phyloP scores from a whole-genome alignment of 2,888 invertebrate genomes.

The Hedychridium roseum region DNA sequence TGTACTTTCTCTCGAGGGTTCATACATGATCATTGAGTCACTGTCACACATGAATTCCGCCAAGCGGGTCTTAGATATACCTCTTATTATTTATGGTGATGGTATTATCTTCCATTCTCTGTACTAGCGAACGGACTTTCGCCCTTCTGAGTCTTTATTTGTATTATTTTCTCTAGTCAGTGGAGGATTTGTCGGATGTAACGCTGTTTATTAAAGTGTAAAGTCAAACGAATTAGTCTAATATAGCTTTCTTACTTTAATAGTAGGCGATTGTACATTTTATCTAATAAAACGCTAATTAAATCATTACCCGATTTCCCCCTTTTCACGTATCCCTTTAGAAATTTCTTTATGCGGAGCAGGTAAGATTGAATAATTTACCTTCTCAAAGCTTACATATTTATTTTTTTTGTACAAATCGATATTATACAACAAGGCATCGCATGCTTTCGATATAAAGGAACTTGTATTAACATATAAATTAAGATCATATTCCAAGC shows the following conservation, averaged over 20 bases:
- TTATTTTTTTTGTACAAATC: too few species aligned
- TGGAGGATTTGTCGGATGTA: constrained; percentile 60
- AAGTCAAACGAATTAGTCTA: constrained; percentile 62
- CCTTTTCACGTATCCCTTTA: too few species aligned
- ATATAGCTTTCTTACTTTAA: constrained; percentile 56
- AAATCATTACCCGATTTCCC: too few species aligned
- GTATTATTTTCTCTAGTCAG: constrained; percentile 54
- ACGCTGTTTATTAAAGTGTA: constrained; percentile 57
- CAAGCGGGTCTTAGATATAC: constrained; percentile 22
- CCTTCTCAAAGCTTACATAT: too few species aligned
- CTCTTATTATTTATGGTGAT: constrained; percentile 50
- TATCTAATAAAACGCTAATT: constrained; percentile 59
- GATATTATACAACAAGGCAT: too few species aligned
- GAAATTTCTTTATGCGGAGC: too few species aligned
- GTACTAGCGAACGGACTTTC: constrained; percentile 31
- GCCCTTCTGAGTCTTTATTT: constrained; percentile 28
- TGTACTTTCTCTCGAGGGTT: constrained; percentile 31
- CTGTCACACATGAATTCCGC: constrained; percentile 19
- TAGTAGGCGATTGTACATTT: constrained; percentile 62
- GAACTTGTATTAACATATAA: background rate
- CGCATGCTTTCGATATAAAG: too few species aligned
- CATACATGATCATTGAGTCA: constrained; percentile 24
- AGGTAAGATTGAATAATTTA: too few species aligned
- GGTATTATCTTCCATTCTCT: constrained; percentile 54
- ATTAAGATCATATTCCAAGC: background rate